Base-by-base conservation (phyloP, 2,888 invertebrate genomes). In the Hipparchia semele region DNA sequence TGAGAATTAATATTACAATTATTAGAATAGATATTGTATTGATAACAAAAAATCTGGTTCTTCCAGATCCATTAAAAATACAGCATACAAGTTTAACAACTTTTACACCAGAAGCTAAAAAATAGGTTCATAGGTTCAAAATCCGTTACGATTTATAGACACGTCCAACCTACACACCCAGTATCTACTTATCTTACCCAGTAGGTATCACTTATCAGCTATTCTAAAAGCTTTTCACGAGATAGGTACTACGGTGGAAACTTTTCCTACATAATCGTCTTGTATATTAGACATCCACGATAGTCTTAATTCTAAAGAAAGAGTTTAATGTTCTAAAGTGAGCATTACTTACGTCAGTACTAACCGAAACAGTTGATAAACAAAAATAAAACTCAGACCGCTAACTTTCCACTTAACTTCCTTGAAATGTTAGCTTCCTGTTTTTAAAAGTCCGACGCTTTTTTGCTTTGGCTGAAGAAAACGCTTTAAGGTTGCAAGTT, bases 371-470 rank as follows among this genome's bases (percentile, higher is more conserved):
- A 83, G 86, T 86, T 86, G 85, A 88, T 90, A 90, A 90, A 90
- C 86, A 90, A 84, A 85, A 85, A 84, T 81, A 84, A 88, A 87
- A 87, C 85, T 84, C 83, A 85, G 85, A 85, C 85, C 83, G 83
- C 87, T 83, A 92, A 93, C 92, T 92, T 92, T 86, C 84, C 87
- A 91, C 92, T 93, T 90, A 92, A 91, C 90, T 90, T 89, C 86
- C 85, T 84, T 84, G 88, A 88, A 91, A 88, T 90, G 91, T 90
- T 91, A 86, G 89, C 90, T 92, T 91, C 89, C 89, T 89, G 90
- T 91, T 92, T 90, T 90, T 84, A 89, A 89, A 90, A 89, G 84
- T 88, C 82, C 81, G 84, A 82, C 83, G 86, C 84, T 87, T 92
- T 92, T 89, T 91, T 88, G 83, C 85, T 86, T 76, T 78, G 79